Conservation (phyloP, 1,140 invertebrate species). For the Tribolium madens region DNA sequence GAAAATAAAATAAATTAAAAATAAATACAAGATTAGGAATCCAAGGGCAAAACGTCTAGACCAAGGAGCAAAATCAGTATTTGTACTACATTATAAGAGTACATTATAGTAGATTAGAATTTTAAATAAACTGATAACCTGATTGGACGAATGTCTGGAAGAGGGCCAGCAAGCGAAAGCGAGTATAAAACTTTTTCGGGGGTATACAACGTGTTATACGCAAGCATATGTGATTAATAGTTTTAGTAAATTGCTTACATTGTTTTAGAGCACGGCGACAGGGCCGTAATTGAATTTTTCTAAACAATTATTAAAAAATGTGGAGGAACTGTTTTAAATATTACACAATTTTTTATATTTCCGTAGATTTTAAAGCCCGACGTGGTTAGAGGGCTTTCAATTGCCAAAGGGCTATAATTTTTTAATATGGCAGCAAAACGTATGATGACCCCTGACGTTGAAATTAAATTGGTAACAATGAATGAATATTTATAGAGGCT, state of each 20-base stretch:
- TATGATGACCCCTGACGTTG: too few species aligned
- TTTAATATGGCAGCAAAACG: too few species aligned
- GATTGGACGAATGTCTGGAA: conserved; percentile 49
- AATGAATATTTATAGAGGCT: too few species aligned
- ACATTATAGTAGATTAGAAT: conserved; percentile 59
- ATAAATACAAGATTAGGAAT: conserved; percentile 10
- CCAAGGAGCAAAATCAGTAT: neutral
- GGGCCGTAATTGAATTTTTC: conserved; percentile 22
- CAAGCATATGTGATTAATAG: conserved; percentile 41
- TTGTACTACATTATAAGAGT: conserved; percentile 41
- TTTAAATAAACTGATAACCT: conserved; percentile 49
- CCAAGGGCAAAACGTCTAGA: conserved; percentile 3
- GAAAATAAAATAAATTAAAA: conserved; percentile 3
- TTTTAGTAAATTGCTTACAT: conserved; percentile 53
- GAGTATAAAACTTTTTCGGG: conserved; percentile 56
- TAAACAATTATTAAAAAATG: too few species aligned
- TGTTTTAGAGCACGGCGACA: conserved; percentile 52
- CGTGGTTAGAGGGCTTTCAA: too few species aligned
- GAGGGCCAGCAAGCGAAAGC: conserved; percentile 54
- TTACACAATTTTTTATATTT: too few species aligned
- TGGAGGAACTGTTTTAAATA: too few species aligned
- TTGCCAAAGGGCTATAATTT: too few species aligned
- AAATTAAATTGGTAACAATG: too few species aligned
- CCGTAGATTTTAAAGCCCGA: too few species aligned
- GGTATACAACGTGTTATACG: conserved; percentile 48